phyloP scores from a whole-genome alignment of 2,113 vertebrate genomes.

The Reinhardtius hippoglossoides region DNA sequence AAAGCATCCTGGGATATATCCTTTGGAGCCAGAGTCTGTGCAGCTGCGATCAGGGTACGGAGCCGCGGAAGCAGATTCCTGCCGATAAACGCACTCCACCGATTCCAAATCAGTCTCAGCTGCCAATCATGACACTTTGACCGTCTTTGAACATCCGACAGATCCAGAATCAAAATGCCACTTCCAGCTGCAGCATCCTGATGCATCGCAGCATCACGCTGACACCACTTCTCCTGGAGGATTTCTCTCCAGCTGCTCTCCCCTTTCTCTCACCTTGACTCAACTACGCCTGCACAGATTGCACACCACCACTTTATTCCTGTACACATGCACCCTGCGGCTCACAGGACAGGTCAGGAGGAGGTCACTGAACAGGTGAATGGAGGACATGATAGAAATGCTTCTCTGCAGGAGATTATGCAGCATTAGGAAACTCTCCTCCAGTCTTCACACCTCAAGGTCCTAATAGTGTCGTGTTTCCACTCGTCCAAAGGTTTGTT shows the following conservation, averaged over 20 bases:
- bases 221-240: too few relatives aligned
- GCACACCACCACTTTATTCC: conserved; percentile 35
- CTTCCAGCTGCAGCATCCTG: too few relatives aligned
- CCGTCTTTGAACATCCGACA: too few relatives aligned
- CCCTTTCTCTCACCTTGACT: conserved; percentile 35
- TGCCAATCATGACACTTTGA: too few relatives aligned
- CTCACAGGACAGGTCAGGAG: conserved; percentile 28
- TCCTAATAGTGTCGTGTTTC: conserved; percentile 14
- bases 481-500: conserved; percentile 39
- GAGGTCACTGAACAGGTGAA: conserved; percentile 21
- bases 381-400: neutral
- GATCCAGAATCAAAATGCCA: neutral
- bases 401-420: neutral
- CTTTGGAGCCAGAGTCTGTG: too few relatives aligned
- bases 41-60: too few relatives aligned
- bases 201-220: too few relatives aligned
- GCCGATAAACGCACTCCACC: too few relatives aligned
- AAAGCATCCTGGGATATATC: too few relatives aligned
- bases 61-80: too few relatives aligned
- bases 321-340: conserved; percentile 1
- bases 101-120: too few relatives aligned
- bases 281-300: conserved; percentile 36
- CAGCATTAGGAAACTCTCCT: conserved; percentile 17
- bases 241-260: too few relatives aligned
- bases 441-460: conserved; percentile 13